These are phyloP conservation scores for Hofmannophila pseudospretella DNA, from an alignment of 2,888 invertebrate genomes.

Conservation along the genomic window DNA sequence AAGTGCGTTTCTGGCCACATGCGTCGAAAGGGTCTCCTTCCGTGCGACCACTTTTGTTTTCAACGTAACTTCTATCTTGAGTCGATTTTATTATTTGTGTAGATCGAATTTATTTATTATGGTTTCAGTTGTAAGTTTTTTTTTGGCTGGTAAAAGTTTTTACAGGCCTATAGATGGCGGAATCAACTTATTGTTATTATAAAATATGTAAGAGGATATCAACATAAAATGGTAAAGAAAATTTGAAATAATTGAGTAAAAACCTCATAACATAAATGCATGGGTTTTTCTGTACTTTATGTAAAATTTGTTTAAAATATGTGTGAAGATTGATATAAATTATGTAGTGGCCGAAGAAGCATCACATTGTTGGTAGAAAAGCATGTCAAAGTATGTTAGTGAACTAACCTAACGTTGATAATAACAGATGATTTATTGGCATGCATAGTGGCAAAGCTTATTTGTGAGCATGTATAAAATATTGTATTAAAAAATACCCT, in stretches of 20 bases:
- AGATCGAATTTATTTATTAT: neutral
- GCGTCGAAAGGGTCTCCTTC: too few species aligned
- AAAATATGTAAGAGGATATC: neutral
- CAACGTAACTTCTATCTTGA: neutral
- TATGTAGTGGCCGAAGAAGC: constrained; percentile 28
- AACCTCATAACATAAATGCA: constrained; percentile 1
- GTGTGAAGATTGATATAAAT: neutral
- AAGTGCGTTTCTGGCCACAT: too few species aligned
- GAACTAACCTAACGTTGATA: constrained; percentile 33
- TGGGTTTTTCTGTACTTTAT: constrained; percentile 1
- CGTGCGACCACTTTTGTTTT: too few species aligned
- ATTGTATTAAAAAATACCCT: too few species aligned
- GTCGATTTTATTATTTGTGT: neutral
- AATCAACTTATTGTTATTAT: too few species aligned
- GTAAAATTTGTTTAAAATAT: too few species aligned
- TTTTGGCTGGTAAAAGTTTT: constrained; percentile 3
- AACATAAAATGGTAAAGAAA: constrained; percentile 1
- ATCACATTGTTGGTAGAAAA: constrained; percentile 22
- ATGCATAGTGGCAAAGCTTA: constrained; percentile 39
- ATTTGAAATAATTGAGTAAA: neutral
- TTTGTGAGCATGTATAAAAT: constrained; percentile 39
- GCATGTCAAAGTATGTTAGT: constrained; percentile 41
- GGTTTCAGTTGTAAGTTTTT: constrained; percentile 2
- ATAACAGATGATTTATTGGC: constrained; percentile 30
- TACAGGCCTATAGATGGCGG: constrained; percentile 2